Evolutionary conservation across 2,113 vertebrate species (phyloP), one percentile per base, ranked within the genome.

Genomic region (Siniperca knerii): DNA sequence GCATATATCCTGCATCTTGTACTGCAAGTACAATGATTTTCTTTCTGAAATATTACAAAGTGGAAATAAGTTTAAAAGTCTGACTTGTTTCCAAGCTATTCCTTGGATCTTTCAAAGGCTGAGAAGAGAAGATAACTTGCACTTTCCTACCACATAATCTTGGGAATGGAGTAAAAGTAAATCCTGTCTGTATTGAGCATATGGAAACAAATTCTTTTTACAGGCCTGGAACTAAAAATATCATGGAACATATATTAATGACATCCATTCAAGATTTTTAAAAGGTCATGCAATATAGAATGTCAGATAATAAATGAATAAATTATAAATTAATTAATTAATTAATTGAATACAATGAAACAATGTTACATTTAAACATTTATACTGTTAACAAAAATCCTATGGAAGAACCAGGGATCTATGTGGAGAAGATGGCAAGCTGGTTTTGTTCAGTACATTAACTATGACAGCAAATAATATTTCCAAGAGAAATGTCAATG

Each of bases 401-500:
- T 4, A 23, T 60, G 18, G 25, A 15, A n/a, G 25, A 46, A 48
- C 12, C 13, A 29, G 57, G 25, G 35, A 46, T 70, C 3, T 60
- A 4, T 65, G 21, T 12, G 57, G 23, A 70, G 35, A 35, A 35
- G 18, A 77, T 21, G 25, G 3, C 0, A 5, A 60, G 16, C 40
- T 72, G 20, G 9, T 64, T 48, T 50, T 77, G 29, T 35, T 67
- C 4, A 25, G 54, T 73, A 54, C 46, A 42, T 78, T 54, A 50
- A 73, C 40, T 55, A 42, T 18, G n/a, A 3, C 21, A 58, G 58
- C 20, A 73, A 71, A 62, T 52, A 42, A 55, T 33, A 64, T 78
- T 83, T 91, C 73, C 64, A 78, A 66, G 40, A 70, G 16, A 81
- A 77, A 85, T 54, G n/a, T 77, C n/a, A 86, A 13, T 64, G 40